These are phyloP conservation scores for Tuberolachnus salignus DNA, from an alignment of 2,888 invertebrate genomes.

Conservation along the genomic window DNA sequence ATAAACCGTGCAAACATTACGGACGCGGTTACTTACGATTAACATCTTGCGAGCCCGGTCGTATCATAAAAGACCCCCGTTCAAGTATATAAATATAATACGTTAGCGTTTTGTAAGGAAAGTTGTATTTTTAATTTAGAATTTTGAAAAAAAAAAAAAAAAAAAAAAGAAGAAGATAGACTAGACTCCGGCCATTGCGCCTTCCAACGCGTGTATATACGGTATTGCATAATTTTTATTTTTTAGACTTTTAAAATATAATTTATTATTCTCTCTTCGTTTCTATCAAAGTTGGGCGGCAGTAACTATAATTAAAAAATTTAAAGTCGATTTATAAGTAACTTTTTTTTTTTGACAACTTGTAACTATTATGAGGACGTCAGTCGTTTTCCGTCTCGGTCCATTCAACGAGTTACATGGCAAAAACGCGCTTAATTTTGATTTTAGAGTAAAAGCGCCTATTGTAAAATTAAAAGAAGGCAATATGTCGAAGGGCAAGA, in stretches of 20 bases:
- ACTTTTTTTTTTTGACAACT: too few relatives aligned
- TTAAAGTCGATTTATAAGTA: too few relatives aligned
- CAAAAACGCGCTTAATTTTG: too few relatives aligned
- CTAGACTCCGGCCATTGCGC: background rate
- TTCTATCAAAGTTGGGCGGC: too few relatives aligned
- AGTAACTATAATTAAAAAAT: too few relatives aligned
- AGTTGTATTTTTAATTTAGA: conserved; percentile 28
- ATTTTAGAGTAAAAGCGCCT: too few relatives aligned
- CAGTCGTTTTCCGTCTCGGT: too few relatives aligned
- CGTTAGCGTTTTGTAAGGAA: conserved; percentile 24
- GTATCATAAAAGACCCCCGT: conserved; percentile 2
- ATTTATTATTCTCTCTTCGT: background rate
- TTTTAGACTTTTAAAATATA: conserved; percentile 9
- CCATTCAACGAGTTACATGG: too few relatives aligned
- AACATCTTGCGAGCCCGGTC: conserved; percentile 40
- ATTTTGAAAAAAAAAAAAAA: background rate
- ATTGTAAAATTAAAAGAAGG: too few relatives aligned
- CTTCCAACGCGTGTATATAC: background rate
- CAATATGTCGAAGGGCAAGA: too few relatives aligned
- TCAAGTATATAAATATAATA: background rate
- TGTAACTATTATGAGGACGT: too few relatives aligned
- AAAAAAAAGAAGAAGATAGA: too few relatives aligned
- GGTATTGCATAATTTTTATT: background rate
- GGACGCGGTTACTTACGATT: conserved; percentile 44
- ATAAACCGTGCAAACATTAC: conserved; percentile 36